A percentile compares a stretch with the other conserved stretches of the same genome.
Conservation (phyloP, 2,797 vertebrate genomes). For the Phyllotis vaccarum region DNA sequence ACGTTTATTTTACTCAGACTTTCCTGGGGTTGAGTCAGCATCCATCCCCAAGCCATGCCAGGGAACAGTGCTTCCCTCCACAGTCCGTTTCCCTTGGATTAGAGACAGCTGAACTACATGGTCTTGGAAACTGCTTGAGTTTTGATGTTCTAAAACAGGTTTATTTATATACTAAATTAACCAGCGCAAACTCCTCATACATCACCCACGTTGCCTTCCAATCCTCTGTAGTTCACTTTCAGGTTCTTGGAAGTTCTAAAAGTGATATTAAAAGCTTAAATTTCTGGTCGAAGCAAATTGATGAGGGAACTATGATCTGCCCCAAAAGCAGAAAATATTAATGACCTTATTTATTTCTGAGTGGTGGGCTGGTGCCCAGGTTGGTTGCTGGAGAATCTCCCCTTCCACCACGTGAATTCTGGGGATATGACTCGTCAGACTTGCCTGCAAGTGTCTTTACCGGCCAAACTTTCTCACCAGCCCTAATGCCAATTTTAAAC, state of each 20-base stretch:
- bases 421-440: too few relatives aligned
- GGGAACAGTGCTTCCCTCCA: neutral
- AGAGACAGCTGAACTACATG: neutral
- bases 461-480: too few relatives aligned
- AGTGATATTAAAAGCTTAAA: neutral
- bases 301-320: constrained; percentile 1
- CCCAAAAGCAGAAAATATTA: neutral
- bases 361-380: neutral
- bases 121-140: constrained; percentile 15
- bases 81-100: neutral
- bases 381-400: too few relatives aligned
- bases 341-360: neutral
- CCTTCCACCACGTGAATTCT: neutral
- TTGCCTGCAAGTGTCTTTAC: neutral
- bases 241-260: constrained; percentile 44
- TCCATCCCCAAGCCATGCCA: neutral
- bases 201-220: neutral
- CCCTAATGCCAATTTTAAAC: constrained; percentile 7
- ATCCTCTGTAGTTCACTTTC: neutral
- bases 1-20: neutral
- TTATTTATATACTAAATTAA: neutral
- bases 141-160: neutral
- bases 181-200: neutral
- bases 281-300: constrained; percentile 29
- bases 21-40: neutral